Conservation (phyloP, 2,797 vertebrate genomes). For the Spinus olivaceus region DNA sequence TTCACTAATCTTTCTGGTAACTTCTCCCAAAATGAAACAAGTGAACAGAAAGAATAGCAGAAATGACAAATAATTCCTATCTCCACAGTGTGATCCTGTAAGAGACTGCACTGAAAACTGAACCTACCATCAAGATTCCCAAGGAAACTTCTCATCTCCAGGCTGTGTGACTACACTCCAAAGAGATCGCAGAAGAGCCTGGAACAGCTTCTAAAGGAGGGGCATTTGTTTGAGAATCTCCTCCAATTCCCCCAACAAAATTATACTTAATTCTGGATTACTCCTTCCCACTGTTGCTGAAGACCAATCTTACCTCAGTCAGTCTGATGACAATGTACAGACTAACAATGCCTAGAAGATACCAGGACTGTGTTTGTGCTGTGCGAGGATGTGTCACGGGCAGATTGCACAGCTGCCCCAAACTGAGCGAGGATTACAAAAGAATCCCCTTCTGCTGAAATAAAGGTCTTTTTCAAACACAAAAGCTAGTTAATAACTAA, state of each 20-base stretch:
- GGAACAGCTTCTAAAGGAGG: not conserved
- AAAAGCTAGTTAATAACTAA: not conserved
- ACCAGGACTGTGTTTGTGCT: fast-evolving
- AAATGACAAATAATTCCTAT: not conserved
- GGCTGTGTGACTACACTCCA: not conserved
- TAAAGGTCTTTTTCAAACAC: not conserved
- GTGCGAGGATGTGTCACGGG: not conserved
- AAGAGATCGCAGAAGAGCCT: not conserved
- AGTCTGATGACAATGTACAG: not conserved
- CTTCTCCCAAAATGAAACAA: not conserved
- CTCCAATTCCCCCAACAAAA: not conserved
- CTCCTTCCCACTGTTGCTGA: not conserved
- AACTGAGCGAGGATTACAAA: not conserved
- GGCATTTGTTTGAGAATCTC: not conserved
- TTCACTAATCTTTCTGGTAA: not conserved
- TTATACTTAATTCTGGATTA: not conserved
- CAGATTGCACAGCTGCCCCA: not conserved
- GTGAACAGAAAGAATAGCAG: not conserved
- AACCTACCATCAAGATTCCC: not conserved
- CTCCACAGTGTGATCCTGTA: not conserved
- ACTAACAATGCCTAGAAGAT: not conserved
- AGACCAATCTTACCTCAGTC: not conserved
- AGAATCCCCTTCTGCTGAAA: not conserved
- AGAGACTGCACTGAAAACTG: not conserved
- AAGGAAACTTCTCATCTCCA: not conserved